Base-by-base conservation (phyloP, 2,888 invertebrate genomes). In the Galerucella nymphaeae region DNA sequence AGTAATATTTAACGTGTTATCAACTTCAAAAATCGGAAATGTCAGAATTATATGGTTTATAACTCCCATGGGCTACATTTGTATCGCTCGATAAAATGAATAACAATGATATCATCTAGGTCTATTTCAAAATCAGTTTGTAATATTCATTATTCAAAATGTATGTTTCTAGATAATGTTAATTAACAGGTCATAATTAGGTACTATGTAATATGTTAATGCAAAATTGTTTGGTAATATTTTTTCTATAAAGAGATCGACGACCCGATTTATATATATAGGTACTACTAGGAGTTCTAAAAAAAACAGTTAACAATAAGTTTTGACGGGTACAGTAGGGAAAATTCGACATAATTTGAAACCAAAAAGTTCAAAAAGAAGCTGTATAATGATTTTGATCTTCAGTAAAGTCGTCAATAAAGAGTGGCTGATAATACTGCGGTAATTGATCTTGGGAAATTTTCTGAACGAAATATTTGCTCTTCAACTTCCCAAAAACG, bases 51-150 rank as follows among this genome's bases (percentile, higher is more conserved):
- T 65, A 53, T 42, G 61, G 23, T 18, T n/a, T 41, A 42, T 18
- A 42, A 53, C n/a, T 65, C 65, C 30, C 65, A 65, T 65, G 65
- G 53, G 65, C 38, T 38, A 64, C 30, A 64, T 64, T 64, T 50
- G 45, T 50, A 23, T 18, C 18, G 18, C 13, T 41, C 23, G 61
- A 18, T 30, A 53, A 30, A 53, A 55, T 66, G 23, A 55, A 55
- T 66, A 66, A 70, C 48, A 70, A 57, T 48, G 70, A 65, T 70
- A 58, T 23, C 70, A 58, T 65, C 65, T 59, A 41, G 14, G 14
- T 38, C 16, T 50, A 45, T 70, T 70, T 65, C 70, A 65, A 65
- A 65, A 59, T 70, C n/a, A 18, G 57, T 66, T 50, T 18, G 55
- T 42, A 58, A 9, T 64, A 48, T 65, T 42, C 20, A 23, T 64